Evolutionary conservation across 1,140 invertebrate genomes (phyloP).

Genomic region (Bombus sylvicola): DNA sequence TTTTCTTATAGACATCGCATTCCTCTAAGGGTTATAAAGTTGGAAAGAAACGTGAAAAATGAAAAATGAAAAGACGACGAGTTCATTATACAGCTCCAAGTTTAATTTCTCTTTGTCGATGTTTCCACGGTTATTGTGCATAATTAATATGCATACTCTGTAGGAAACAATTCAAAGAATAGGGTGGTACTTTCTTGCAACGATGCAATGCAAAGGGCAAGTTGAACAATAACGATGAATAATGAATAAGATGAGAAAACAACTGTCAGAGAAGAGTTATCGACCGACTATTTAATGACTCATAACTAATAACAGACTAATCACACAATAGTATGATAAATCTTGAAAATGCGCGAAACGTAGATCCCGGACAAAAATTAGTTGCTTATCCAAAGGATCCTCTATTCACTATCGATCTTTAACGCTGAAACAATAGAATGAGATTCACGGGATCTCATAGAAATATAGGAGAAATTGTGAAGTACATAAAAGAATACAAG

Average conservation of each 20-base stretch:
- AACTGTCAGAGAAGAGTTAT: constrained; percentile 13
- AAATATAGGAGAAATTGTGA: no score
- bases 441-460: no score
- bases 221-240: constrained; percentile 13
- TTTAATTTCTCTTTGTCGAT: neutral
- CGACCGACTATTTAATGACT: constrained; percentile 21
- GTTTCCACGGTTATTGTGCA: neutral
- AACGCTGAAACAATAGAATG: no score
- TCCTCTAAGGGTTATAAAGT: no score
- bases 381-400: no score
- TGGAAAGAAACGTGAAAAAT: neutral
- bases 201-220: neutral
- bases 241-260: constrained; percentile 7
- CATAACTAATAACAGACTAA: constrained; percentile 15
- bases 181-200: neutral
- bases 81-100: neutral
- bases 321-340: neutral
- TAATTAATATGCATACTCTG: neutral
- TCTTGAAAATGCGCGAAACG: neutral
- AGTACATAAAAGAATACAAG: no score
- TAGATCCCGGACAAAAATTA: neutral
- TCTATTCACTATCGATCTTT: no score
- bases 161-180: neutral
- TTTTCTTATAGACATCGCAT: no score
- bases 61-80: no score